phyloP scores from a whole-genome alignment of 2,888 invertebrate species.

The Tenthredo scrophulariae region DNA sequence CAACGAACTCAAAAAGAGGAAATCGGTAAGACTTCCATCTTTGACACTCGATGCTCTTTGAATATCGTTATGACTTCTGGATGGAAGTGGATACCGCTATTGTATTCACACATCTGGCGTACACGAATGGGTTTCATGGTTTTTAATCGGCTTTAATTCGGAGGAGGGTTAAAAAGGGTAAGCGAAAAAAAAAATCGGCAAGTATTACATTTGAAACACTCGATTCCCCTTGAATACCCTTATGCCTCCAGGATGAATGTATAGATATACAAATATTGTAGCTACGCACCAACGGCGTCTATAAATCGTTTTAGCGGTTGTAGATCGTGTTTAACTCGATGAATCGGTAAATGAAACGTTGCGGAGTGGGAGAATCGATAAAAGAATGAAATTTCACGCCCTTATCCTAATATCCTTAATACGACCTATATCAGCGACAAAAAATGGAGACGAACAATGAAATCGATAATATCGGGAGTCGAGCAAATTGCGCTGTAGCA shows the following conservation, averaged over 20 bases:
- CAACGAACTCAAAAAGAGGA: too few species aligned
- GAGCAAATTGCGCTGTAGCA: neutral
- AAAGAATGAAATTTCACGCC: neutral
- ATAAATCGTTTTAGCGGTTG: neutral
- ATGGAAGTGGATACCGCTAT: neutral
- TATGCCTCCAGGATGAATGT: neutral
- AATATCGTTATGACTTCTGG: neutral
- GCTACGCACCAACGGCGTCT: too few species aligned
- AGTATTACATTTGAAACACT: too few species aligned
- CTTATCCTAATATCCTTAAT: neutral
- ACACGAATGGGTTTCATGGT: neutral
- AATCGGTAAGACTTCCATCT: too few species aligned
- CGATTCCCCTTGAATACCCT: too few species aligned
- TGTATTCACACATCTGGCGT: neutral
- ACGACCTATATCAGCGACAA: neutral
- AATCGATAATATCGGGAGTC: slow-evolving; percentile 10
- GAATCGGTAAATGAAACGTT: neutral
- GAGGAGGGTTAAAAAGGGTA: neutral
- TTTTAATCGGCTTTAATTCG: neutral
- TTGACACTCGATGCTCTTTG: too few species aligned
- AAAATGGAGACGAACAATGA: neutral
- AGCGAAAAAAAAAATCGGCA: too few species aligned
- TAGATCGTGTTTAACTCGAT: neutral
- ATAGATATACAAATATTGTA: neutral
- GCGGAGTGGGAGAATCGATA: neutral